Base-by-base conservation (phyloP, 2,888 invertebrate species). In the Dryomyza anilis region DNA sequence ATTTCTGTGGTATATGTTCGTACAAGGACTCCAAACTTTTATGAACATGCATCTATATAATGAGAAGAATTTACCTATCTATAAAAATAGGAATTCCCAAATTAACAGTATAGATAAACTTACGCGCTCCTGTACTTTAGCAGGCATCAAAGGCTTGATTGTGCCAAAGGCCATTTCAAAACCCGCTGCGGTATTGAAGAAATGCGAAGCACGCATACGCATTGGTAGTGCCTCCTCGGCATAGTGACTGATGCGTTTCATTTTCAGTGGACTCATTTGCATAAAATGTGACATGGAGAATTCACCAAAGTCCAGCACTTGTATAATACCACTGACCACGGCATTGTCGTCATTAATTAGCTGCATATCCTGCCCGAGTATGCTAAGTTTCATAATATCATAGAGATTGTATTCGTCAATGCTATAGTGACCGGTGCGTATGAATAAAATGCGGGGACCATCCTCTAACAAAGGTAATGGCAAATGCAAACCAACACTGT, bases 181-280 rank as follows among this genome's bases (percentile, higher is more conserved):
- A 2, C 86, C 85, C 0, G 84, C 46, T 0, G 88, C 86, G 0
- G 86, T 85, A 75, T 89, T 88, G 23, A 89, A 74, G 36, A 88
- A 86, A 72, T 89, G 87, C 63, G 86, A 82, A 6, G 85, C 86
- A 72, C 86, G 87, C 3, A 87, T 84, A 25, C 89, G 84, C 19
- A 87, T 76, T 0, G 90, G 89, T 43, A 88, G 83, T 1, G 86
- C 88, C 66, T 88, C 87, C 78, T 89, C 86, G n/a, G 85, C 68
- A 65, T 83, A 84, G 0, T 83, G 81, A 16, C 86, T 84, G 27
- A 85, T 81, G 73, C 89, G 89, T 74, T 88, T 89, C 14, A 87
- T 85, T 27, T 88, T 70, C 0, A 85, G 78, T 3, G 88, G 87
- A 0, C 88, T 86, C 80, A 87, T 85, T 73, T 87, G 87, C 39